Conservation (phyloP, 2,888 invertebrate genomes). For the Aromia moschata region DNA sequence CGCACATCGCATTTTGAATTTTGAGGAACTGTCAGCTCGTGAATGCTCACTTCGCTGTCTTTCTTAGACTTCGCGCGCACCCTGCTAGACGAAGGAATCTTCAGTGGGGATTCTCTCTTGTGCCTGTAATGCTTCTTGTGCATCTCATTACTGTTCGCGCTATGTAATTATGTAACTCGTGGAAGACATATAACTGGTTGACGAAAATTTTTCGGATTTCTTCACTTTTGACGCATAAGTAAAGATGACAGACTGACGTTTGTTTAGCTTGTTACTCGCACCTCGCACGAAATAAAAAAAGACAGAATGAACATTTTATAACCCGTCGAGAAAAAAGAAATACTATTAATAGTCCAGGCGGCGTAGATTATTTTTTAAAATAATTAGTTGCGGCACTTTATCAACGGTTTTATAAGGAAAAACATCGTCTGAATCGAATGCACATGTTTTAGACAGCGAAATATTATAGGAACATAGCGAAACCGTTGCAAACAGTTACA, state of each 20-base stretch:
- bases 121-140: conserved; percentile 28
- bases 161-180: not conserved
- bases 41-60: not conserved
- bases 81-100: conserved; percentile 18
- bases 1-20: conserved; percentile 12
- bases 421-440: too few species aligned
- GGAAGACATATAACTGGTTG: not conserved
- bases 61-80: conserved; percentile 7
- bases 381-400: too few species aligned
- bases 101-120: conserved; percentile 18
- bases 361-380: too few species aligned
- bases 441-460: too few species aligned
- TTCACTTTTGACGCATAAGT: not conserved
- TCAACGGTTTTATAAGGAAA: too few species aligned
- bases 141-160: conserved; percentile 24
- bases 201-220: not conserved
- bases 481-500: too few species aligned
- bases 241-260: not conserved
- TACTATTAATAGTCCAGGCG: too few species aligned
- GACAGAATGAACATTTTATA: too few species aligned
- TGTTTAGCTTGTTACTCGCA: too few species aligned
- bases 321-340: too few species aligned
- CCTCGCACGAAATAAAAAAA: too few species aligned
- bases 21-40: conserved; percentile 15
- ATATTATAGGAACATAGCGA: too few species aligned